phyloP scores from a whole-genome alignment of 2,113 vertebrate genomes.

The Isichthys henryi region DNA sequence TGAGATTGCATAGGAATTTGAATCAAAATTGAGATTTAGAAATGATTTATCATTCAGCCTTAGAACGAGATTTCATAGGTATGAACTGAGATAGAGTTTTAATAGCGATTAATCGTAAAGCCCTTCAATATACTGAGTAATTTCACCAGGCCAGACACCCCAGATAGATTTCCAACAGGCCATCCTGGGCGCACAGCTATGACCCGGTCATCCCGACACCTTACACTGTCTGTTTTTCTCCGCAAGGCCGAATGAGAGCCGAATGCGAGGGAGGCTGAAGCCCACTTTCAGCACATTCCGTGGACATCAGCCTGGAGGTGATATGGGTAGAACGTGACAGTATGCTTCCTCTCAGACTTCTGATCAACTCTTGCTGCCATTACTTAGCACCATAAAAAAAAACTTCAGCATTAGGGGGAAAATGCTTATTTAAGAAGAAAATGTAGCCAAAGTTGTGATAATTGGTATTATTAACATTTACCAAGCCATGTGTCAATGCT shows the following conservation, averaged over 20 bases:
- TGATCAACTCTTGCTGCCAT: slow-evolving; percentile 5
- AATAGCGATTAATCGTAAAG: not conserved
- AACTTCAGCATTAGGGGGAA: not conserved
- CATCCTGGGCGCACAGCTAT: not conserved
- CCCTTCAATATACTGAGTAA: not conserved
- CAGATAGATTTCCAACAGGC: not conserved
- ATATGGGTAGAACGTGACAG: not conserved
- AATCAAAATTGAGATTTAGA: not conserved
- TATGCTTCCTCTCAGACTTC: slow-evolving; percentile 20
- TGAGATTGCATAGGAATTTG: not conserved
- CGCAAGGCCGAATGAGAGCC: not conserved
- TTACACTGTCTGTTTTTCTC: not conserved
- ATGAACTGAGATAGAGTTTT: not conserved
- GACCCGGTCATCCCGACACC: not conserved
- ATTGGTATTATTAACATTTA: not conserved
- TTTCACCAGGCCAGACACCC: not conserved
- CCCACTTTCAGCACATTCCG: not conserved
- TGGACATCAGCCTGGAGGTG: not conserved
- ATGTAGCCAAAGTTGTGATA: slow-evolving; percentile 2
- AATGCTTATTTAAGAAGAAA: slow-evolving; percentile 23
- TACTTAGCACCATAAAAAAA: slow-evolving; percentile 17
- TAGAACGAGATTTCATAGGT: not conserved
- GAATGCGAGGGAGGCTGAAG: not conserved
- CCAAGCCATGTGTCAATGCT: not conserved
- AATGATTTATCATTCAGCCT: not conserved